Evolutionary conservation across 2,888 invertebrate genomes (phyloP).

Genomic region (Encarsia formosa): DNA sequence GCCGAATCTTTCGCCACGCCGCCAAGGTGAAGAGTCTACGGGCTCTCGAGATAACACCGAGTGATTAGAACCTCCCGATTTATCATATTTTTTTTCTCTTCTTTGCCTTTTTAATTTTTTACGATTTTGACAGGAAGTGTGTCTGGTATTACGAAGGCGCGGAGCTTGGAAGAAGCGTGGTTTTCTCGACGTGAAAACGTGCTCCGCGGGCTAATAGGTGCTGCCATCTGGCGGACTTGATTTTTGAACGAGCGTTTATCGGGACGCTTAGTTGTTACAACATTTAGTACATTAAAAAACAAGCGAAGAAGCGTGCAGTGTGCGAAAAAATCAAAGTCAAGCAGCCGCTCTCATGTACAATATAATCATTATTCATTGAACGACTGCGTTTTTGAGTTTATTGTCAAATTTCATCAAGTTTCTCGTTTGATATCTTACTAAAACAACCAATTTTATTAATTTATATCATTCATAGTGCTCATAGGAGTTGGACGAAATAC

Average conservation of each 20-base stretch:
- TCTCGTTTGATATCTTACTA: neutral
- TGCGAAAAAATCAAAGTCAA: constrained; percentile 6
- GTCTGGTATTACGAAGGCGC: too few relatives aligned
- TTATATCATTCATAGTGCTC: constrained; percentile 6
- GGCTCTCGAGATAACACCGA: too few relatives aligned
- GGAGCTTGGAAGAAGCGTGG: too few relatives aligned
- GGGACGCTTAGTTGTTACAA: too few relatives aligned
- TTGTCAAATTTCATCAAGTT: neutral
- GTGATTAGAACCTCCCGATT: constrained; percentile 14
- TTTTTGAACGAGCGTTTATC: too few relatives aligned
- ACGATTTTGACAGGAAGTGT: too few relatives aligned
- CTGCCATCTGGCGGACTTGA: too few relatives aligned
- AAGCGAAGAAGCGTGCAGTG: neutral
- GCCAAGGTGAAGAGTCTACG: too few relatives aligned
- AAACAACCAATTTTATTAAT: neutral
- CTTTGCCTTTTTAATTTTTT: neutral
- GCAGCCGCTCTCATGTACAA: constrained; percentile 23
- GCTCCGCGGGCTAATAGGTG: too few relatives aligned
- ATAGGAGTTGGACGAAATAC: constrained; percentile 18
- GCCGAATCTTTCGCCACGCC: too few relatives aligned
- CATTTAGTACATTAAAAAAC: too few relatives aligned
- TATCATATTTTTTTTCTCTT: neutral
- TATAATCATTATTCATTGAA: constrained; percentile 21
- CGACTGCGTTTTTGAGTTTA: constrained; percentile 4
- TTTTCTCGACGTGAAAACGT: too few relatives aligned